phyloP scores from a whole-genome alignment of 2,797 vertebrate genomes.

The Lutjanus argentimaculatus region DNA sequence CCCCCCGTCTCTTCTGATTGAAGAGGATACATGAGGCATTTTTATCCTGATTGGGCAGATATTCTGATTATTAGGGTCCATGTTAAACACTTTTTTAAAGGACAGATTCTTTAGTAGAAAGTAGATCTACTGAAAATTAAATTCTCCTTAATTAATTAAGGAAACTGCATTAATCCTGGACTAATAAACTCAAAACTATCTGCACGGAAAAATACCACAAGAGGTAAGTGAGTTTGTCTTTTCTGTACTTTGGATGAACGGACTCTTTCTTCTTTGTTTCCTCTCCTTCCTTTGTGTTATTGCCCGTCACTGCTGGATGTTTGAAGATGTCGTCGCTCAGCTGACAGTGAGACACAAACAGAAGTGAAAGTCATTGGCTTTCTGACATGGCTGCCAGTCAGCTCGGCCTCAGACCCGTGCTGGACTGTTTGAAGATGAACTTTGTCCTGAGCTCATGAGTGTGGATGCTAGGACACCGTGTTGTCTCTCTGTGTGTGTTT shows the following conservation, averaged over 20 bases:
- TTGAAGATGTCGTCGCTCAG: constrained; percentile 4
- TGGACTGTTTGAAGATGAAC: constrained; percentile 44
- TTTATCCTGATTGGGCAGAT: no score
- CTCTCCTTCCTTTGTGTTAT: constrained; percentile 30
- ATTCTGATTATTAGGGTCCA: no score
- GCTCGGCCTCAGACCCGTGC: constrained; percentile 28
- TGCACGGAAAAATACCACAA: no score
- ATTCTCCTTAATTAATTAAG: no score
- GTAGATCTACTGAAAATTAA: not conserved
- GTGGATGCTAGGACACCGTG: constrained; percentile 44
- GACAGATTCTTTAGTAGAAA: not conserved
- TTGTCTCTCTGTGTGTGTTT: constrained; percentile 6
- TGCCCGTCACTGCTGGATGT: constrained; percentile 51
- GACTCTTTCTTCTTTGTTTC: not conserved
- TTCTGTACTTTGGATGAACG: constrained; percentile 23
- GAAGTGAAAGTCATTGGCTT: constrained; percentile 21
- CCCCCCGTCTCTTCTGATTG: no score
- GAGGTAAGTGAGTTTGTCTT: not conserved
- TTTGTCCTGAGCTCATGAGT: constrained; percentile 82
- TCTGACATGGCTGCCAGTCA: constrained; percentile 37
- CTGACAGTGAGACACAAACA: constrained; percentile 43
- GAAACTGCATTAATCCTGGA: not conserved
- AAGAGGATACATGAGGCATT: no score
- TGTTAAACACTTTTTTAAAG: no score
- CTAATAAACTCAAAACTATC: not conserved